Evolutionary conservation across 2,797 vertebrate genomes (phyloP).

Genomic region (Xiphorhynchus erythropygius): DNA sequence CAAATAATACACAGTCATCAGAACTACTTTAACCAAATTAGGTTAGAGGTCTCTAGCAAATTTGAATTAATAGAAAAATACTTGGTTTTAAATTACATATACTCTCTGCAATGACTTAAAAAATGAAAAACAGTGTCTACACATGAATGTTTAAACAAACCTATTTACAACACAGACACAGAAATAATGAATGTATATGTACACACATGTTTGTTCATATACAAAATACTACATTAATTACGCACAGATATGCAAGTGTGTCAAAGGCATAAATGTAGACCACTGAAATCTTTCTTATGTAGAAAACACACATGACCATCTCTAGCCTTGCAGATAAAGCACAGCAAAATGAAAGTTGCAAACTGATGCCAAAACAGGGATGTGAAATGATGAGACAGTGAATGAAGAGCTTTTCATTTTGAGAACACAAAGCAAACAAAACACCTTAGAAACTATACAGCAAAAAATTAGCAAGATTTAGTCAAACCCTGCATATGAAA

Average conservation of each 20-base stretch:
- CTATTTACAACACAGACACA: neutral
- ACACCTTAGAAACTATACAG: neutral
- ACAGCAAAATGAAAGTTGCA: neutral
- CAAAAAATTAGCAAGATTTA: fast-evolving
- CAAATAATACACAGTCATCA: neutral
- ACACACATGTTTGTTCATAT: neutral
- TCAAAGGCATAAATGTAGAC: neutral
- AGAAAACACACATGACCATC: fast-evolving
- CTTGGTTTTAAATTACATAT: neutral
- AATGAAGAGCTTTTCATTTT: neutral
- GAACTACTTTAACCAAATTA: neutral
- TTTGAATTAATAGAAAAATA: neutral
- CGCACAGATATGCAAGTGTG: neutral
- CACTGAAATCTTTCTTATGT: neutral
- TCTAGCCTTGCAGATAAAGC: neutral
- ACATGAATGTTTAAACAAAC: neutral
- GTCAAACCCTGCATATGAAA: neutral
- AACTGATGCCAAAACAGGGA: neutral
- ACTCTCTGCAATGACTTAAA: neutral
- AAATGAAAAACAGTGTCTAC: neutral
- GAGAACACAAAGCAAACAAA: neutral
- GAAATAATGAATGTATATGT: neutral
- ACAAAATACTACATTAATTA: neutral
- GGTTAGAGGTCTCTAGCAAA: neutral
- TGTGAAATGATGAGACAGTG: neutral